Evolutionary conservation across 2,113 vertebrate genomes (phyloP), one percentile per base, ranked within the genome.

Genomic region (Anser brachyrhynchus): DNA sequence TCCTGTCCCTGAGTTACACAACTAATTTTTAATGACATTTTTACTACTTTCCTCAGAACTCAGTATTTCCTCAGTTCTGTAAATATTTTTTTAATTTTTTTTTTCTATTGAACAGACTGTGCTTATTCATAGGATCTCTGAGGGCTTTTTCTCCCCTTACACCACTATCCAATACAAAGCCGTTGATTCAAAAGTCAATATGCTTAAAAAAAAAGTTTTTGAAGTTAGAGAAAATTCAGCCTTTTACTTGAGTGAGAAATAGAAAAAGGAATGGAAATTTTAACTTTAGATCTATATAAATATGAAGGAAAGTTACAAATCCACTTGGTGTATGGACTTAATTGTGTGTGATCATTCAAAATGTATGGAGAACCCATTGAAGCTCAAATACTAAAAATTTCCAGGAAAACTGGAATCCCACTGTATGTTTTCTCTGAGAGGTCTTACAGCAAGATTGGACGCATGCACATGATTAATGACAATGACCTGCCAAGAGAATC

Each of bases 281-380:
- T 98, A 59, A 97, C 84, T 0, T 44, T 98, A 54, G 96, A 98
- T 12, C 46, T 98, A 3, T 91, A 96, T 72, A 78, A 86, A 77
- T 90, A 94, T 8, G 85, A 95, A 5, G 98, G 98, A 92, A 98
- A 98, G 89, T 98, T 98, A 98, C 98, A 98, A 98, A 89, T 98
- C 97, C 54, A 98, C 98, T 91, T 97, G 98, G 91, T 98, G 98
- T 98, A 95, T 98, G 11, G 98, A 98, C 72, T 98, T 98, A 72
- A 98, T 98, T 95, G 93, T 98, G 9, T 98, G 98, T 52, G 98
- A 98, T 97, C 96, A 97, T 84, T 98, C 98, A 84, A 98, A 98
- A 92, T 59, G 98, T 77, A 97, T 98, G 21, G 66, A 98, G 58
- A 98, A 98, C 93, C 37, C 75, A 70, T 84, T 61, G 59, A 96